Evolutionary conservation across 2,888 invertebrate genomes (phyloP), one percentile per base, ranked within the genome.

Genomic region (Pachydiplax longipennis): DNA sequence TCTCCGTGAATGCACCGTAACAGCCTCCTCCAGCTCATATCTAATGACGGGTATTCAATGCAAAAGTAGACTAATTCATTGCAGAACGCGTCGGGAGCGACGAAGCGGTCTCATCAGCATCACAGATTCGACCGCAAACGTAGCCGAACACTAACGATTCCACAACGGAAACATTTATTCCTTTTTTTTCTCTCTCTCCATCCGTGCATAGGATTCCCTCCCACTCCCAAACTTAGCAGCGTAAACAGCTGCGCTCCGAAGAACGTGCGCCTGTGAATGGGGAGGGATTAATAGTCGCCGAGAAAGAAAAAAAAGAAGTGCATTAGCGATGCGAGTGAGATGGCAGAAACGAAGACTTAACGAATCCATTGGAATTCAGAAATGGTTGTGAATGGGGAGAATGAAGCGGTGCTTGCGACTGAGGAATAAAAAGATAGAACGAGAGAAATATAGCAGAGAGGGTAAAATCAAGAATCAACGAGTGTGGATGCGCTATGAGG

Each of bases 311-410:
- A 44, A 40, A 22, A 83, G 87, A 58, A 81, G 15, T 35, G 35
- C 12, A 48, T 44, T 31, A 12, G 31, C 10, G 73, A 73, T 73
- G 25, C 73, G 13, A 73, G 73, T 2, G 65, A n/a, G n/a, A 81
- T 31, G 40, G 61, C 2, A 15, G 10, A 73, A 15, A 18, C 13
- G 37, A 90, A 61, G 53, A 37, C 35, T 82, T 48, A 35, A 35
- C 65, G 58, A 40, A 48, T 73, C 90, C 90, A 91, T 91, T 90
- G 91, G 90, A 65, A 81, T 81, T 82, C 90, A 90, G 81, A 44
- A 81, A 65, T 80, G 91, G 91, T 91, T 90, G 65, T 58, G 81
- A 73, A 90, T 90, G n/a, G 82, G 35, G 12, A 80, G n/a, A 40
- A 81, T 40, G 91, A 91, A 91, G 80, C 82, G 91, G 65, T 91